Percentiles rank a stretch among this genome's conserved stretches.
Evolutionary conservation across 1,140 invertebrate genomes (phyloP).

Genomic region (Dendrolimus kikuchii): DNA sequence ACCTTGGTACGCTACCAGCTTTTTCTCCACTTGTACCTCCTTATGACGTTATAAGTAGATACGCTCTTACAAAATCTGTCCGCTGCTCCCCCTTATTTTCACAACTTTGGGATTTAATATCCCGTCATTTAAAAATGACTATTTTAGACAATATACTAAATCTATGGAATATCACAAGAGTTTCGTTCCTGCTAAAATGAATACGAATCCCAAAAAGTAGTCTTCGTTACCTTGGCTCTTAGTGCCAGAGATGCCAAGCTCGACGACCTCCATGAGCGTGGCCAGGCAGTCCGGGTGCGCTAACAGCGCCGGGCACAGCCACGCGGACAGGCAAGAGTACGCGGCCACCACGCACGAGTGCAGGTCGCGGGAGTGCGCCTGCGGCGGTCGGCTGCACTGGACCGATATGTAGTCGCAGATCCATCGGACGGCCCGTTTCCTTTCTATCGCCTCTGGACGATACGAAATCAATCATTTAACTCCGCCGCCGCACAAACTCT

Average conservation of each 20-base stretch:
- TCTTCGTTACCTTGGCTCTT: conserved; percentile 79
- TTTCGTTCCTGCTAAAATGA: too few species aligned
- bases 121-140: too few species aligned
- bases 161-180: too few species aligned
- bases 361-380: conserved; percentile 96
- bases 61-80: too few species aligned
- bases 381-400: conserved; percentile 96
- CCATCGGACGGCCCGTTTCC: conserved; percentile 96
- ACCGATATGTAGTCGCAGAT: conserved; percentile 97
- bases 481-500: too few species aligned
- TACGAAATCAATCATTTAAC: too few species aligned
- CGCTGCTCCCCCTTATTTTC: too few species aligned
- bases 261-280: conserved; percentile 95
- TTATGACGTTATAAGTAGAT: too few species aligned
- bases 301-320: conserved; percentile 83
- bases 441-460: conserved; percentile 84
- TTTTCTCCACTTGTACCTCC: too few species aligned
- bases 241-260: conserved; percentile 96
- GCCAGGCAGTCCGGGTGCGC: conserved; percentile 94
- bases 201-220: background rate
- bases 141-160: too few species aligned
- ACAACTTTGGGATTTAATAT: too few species aligned
- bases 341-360: conserved; percentile 98
- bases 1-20: too few species aligned
- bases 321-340: conserved; percentile 91